Percentiles rank a stretch among this genome's conserved stretches.
Conservation (phyloP, 2,113 vertebrate species). For the Pollimyrus isidori region DNA sequence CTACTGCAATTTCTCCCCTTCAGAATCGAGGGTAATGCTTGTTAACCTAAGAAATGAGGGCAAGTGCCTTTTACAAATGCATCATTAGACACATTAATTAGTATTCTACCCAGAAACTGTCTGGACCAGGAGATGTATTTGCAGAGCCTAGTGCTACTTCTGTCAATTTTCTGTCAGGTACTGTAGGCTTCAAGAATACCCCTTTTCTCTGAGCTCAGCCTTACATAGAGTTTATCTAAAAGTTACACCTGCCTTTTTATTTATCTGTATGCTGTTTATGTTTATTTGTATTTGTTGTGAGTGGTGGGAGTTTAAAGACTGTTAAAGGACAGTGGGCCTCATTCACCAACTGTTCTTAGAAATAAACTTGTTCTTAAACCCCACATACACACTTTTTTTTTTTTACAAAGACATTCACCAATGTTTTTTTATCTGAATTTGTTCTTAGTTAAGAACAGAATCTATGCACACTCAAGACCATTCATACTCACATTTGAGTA, state of each 20-base stretch:
- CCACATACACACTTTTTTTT: too few species aligned
- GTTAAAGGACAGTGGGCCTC: background rate
- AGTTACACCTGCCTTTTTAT: background rate
- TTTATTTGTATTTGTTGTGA: background rate
- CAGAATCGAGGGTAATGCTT: background rate
- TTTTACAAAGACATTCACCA: too few species aligned
- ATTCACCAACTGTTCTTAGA: too few species aligned
- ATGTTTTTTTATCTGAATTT: too few species aligned
- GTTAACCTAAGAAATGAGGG: background rate
- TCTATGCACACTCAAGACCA: too few species aligned
- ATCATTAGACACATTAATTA: background rate
- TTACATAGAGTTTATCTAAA: background rate
- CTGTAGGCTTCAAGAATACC: background rate
- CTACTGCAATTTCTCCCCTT: background rate
- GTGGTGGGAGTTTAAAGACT: background rate
- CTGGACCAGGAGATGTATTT: background rate
- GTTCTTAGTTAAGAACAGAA: too few species aligned
- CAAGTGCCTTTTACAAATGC: background rate
- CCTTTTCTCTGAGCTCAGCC: background rate
- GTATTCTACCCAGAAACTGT: background rate
- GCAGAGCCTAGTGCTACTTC: background rate
- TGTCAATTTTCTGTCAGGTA: background rate
- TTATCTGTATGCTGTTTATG: background rate
- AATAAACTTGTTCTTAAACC: too few species aligned
- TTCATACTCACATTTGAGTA: too few species aligned